Conservation (phyloP, 2,888 invertebrate species). For the Nysson spinosus region DNA sequence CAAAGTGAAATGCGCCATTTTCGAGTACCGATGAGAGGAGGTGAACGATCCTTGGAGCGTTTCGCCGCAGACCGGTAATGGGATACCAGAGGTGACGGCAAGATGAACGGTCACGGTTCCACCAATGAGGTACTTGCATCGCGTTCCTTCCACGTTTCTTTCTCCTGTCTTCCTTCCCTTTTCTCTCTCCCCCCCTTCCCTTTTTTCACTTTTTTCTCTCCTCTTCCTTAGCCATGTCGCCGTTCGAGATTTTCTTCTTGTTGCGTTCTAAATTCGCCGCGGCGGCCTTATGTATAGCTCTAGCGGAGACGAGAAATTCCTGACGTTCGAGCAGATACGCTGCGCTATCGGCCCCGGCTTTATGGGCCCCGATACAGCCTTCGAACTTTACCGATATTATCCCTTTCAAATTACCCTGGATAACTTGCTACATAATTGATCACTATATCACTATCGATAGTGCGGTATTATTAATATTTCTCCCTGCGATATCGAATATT, state of each 20-base stretch:
- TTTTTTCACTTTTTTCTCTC: constrained; percentile 27
- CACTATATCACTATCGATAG: no score
- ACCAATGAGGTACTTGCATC: constrained; percentile 69
- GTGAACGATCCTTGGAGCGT: constrained; percentile 65
- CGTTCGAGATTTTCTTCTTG: constrained; percentile 52
- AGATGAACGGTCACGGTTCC: constrained; percentile 74
- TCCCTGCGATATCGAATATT: no score
- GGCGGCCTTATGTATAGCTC: constrained; percentile 39
- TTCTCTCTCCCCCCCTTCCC: constrained; percentile 29
- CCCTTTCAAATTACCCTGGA: no score
- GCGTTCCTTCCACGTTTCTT: constrained; percentile 47
- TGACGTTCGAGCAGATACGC: constrained; percentile 34
- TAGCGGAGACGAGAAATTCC: constrained; percentile 46
- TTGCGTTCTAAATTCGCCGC: constrained; percentile 61
- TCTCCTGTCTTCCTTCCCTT: constrained; percentile 36
- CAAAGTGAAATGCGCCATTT: constrained; percentile 60
- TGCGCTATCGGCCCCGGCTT: constrained; percentile 11
- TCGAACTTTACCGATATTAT: no score
- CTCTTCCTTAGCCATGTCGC: constrained; percentile 35
- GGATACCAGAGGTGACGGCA: constrained; percentile 72
- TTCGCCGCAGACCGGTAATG: constrained; percentile 69
- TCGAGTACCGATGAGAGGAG: constrained; percentile 62
- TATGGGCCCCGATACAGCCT: background rate
- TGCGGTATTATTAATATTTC: no score
- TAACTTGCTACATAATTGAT: no score